A percentile compares a stretch with the other conserved stretches of the same genome.
Evolutionary conservation across 2,113 vertebrate genomes (phyloP).

Genomic region (Dendrocopos noguchii): DNA sequence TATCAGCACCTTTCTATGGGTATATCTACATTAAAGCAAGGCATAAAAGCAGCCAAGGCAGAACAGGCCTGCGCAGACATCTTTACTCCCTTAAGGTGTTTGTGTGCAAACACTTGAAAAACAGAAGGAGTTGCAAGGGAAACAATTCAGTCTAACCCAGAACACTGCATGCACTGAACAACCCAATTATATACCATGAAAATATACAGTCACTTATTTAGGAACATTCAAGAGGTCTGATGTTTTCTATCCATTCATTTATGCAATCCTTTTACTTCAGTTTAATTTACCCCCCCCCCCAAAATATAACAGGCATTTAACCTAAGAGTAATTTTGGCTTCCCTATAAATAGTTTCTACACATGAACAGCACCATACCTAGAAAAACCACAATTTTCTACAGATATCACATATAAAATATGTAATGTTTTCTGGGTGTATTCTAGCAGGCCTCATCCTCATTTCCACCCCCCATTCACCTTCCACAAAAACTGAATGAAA

Average conservation of each 20-base stretch:
- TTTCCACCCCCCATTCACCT: background rate
- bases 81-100: background rate
- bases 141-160: background rate
- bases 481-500: background rate
- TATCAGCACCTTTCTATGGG: background rate
- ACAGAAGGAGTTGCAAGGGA: background rate
- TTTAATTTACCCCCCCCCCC: background rate
- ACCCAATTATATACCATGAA: background rate
- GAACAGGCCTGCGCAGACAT: background rate
- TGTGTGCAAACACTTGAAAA: background rate
- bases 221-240: background rate
- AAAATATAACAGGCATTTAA: background rate
- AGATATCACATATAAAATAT: background rate
- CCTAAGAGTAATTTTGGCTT: background rate
- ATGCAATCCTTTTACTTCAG: background rate
- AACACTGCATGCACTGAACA: background rate
- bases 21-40: background rate
- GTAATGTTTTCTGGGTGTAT: fast-evolving
- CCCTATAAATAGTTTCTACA: background rate
- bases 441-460: background rate
- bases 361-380: background rate
- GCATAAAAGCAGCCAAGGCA: background rate
- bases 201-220: background rate
- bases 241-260: background rate
- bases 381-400: background rate